Conservation (phyloP, 2,888 invertebrate genomes). For the Melinaea marsaeus region DNA sequence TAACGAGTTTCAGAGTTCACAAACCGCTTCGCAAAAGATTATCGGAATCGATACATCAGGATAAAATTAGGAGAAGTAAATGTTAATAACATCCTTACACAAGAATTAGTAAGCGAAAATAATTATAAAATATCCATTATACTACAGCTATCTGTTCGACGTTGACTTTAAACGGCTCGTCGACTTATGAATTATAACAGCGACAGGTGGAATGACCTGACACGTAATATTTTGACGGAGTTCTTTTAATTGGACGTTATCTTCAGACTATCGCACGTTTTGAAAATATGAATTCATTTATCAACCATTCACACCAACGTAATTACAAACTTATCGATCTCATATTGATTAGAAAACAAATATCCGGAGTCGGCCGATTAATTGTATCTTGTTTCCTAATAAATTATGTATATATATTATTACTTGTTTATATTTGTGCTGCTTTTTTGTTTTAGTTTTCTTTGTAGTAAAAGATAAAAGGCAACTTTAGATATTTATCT, state of each 20-base stretch:
- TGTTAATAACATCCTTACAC: no score
- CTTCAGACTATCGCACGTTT: constrained; percentile 65
- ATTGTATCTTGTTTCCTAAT: constrained; percentile 33
- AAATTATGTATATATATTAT: constrained; percentile 26
- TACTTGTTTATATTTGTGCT: not conserved
- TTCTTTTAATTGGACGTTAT: constrained; percentile 77
- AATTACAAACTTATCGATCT: constrained; percentile 45
- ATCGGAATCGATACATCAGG: no score
- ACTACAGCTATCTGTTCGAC: not conserved
- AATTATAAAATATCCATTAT: no score
- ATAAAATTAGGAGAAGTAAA: no score
- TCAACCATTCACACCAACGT: constrained; percentile 63
- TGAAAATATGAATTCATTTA: constrained; percentile 69
- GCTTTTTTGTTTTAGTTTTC: not conserved
- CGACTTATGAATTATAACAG: constrained; percentile 68
- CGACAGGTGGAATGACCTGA: constrained; percentile 77
- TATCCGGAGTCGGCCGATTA: constrained; percentile 47
- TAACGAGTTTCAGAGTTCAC: no score
- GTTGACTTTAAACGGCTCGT: constrained; percentile 37
- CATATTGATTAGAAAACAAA: constrained; percentile 63
- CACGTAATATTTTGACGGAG: constrained; percentile 78
- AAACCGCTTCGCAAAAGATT: no score
- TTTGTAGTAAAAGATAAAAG: not conserved
- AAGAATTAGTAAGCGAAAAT: no score
- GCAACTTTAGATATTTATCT: no score